These are phyloP conservation scores for Columba guinea DNA, from an alignment of 2,797 vertebrate species.

Conservation along the genomic window DNA sequence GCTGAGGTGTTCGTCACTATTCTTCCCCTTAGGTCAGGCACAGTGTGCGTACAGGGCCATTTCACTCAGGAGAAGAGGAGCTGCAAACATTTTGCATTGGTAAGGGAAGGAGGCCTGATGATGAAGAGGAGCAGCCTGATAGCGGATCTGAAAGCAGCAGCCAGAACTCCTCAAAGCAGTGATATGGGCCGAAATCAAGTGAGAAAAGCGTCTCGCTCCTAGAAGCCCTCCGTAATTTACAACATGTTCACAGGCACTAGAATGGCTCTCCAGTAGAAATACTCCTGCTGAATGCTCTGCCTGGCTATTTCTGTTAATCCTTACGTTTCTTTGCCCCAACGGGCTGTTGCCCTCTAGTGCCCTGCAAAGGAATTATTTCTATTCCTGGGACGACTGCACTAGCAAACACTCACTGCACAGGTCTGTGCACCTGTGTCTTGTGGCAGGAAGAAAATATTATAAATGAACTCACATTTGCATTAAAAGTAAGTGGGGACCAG, in stretches of 20 bases:
- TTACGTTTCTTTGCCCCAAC: neutral
- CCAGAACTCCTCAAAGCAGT: neutral
- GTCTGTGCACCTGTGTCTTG: neutral
- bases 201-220: neutral
- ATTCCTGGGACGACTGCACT: rapidly evolving
- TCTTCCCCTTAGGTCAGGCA: neutral
- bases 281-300: neutral
- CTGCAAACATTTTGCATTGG: neutral
- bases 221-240: neutral
- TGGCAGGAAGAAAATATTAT: neutral
- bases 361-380: neutral
- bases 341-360: neutral
- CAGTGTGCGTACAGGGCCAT: rapidly evolving
- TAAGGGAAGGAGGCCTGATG: neutral
- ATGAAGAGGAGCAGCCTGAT: neutral
- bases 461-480: neutral
- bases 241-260: rapidly evolving
- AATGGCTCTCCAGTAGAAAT: neutral
- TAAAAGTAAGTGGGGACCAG: neutral
- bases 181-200: neutral
- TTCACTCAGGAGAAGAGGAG: neutral
- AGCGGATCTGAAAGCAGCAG: no score
- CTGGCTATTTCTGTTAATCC: neutral
- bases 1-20: rapidly evolving
- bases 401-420: neutral